These are phyloP conservation scores for Porites evermanni DNA, from an alignment of 92 coral and sea anemone genomes.

Conservation along the genomic window DNA sequence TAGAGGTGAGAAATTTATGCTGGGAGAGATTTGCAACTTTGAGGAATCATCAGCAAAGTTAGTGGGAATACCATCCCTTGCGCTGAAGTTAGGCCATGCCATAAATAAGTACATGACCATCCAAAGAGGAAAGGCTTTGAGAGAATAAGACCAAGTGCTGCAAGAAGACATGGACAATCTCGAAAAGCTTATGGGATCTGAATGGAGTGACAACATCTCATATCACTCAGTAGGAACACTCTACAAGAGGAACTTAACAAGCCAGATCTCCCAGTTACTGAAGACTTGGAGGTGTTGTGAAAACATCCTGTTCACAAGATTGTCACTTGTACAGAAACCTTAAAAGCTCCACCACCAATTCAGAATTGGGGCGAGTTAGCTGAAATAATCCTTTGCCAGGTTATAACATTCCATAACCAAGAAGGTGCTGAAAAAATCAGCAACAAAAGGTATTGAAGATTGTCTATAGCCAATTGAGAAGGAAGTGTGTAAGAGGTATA, in stretches of 20 bases:
- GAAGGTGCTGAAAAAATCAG: constrained; percentile 37
- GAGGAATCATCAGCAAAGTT: no score
- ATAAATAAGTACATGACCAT: no score
- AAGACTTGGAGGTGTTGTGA: constrained; percentile 36
- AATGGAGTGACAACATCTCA: constrained; percentile 52
- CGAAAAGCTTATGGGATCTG: constrained; percentile 37
- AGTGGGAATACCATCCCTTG: no score
- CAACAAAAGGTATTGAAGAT: background rate
- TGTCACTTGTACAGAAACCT: background rate
- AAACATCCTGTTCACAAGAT: constrained; percentile 20
- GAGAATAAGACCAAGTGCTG: background rate
- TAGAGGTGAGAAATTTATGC: no score
- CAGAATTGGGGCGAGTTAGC: constrained; percentile 41
- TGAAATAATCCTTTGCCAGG: constrained; percentile 6
- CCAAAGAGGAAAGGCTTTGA: no score
- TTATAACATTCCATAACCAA: constrained; percentile 50
- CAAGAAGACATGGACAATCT: constrained; percentile 27
- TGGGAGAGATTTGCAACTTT: no score
- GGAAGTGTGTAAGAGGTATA: constrained; percentile 53
- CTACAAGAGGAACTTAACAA: constrained; percentile 28
- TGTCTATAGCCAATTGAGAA: constrained; percentile 45
- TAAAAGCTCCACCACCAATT: constrained; percentile 1
- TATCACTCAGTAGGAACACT: constrained; percentile 40
- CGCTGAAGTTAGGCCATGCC: no score
- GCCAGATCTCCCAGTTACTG: constrained; percentile 37